Percentiles rank a stretch among this genome's conserved stretches.
These are phyloP conservation scores for Triplophysa rosa DNA, from an alignment of 2,113 vertebrate genomes.

Conservation along the genomic window DNA sequence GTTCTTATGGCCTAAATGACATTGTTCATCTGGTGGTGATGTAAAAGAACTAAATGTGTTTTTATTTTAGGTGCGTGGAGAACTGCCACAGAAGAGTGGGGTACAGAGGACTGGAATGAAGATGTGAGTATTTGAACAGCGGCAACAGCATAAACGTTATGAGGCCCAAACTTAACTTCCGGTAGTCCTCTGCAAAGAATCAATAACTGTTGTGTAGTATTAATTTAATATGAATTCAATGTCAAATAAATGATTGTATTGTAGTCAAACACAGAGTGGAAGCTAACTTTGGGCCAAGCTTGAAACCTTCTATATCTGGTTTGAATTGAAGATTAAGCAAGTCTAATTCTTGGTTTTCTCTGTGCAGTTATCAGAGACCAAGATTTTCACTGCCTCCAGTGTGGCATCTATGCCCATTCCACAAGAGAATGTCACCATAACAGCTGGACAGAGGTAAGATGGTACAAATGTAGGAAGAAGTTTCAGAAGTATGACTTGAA, in stretches of 20 bases:
- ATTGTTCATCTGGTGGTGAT: constrained; percentile 59
- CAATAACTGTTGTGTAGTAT: no score
- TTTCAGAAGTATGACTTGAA: no score
- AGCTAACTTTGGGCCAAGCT: no score
- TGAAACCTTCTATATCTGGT: no score
- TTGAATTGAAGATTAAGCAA: not conserved
- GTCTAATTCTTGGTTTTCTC: constrained; percentile 11
- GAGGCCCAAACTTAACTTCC: no score
- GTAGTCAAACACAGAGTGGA: no score
- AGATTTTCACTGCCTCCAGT: constrained; percentile 97
- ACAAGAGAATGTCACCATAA: constrained; percentile 96
- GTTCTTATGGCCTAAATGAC: not conserved
- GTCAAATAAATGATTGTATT: no score
- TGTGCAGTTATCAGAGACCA: constrained; percentile 92
- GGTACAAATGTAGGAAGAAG: no score
- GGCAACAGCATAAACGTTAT: no score
- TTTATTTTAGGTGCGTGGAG: constrained; percentile 87
- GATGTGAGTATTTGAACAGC: constrained; percentile 81
- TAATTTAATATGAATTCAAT: no score
- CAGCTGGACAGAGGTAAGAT: constrained; percentile 70
- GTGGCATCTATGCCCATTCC: constrained; percentile 88
- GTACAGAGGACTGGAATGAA: constrained; percentile 98
- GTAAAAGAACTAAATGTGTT: constrained; percentile 50
- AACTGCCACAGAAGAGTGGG: constrained; percentile 92
- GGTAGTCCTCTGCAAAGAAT: no score